Evolutionary conservation across 2,113 vertebrate genomes (phyloP).

Genomic region (Ictalurus punctatus): DNA sequence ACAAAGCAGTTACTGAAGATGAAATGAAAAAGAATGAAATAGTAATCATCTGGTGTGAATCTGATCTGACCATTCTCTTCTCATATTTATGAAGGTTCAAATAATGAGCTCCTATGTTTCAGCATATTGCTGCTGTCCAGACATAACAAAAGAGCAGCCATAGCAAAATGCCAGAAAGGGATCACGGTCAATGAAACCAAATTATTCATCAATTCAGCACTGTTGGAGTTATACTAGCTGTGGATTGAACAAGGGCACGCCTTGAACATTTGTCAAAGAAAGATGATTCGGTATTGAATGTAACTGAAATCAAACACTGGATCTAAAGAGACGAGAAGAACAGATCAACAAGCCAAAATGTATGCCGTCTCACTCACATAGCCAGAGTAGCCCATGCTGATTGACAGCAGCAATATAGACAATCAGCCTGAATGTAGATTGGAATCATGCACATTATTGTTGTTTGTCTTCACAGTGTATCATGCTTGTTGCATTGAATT

Average conservation of each 20-base stretch:
- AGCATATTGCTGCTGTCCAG: conserved; percentile 25
- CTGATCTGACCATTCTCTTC: not conserved
- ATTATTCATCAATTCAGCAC: conserved; percentile 25
- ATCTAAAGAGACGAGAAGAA: not conserved
- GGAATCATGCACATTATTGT: not conserved
- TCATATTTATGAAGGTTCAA: not conserved
- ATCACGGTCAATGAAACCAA: not conserved
- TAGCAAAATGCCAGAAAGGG: conserved; percentile 36
- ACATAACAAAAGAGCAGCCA: conserved; percentile 13
- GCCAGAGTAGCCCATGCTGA: not conserved
- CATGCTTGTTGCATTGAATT: not conserved
- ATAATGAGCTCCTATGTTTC: conserved; percentile 34
- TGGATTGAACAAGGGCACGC: conserved; percentile 36
- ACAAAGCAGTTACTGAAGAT: not conserved
- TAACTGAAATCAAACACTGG: not conserved
- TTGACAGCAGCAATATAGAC: not conserved
- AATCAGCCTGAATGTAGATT: not conserved
- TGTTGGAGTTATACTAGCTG: conserved; percentile 15
- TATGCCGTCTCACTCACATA: not conserved
- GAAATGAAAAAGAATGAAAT: not conserved
- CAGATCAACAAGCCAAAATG: not conserved
- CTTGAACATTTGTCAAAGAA: not conserved
- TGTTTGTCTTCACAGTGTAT: not conserved
- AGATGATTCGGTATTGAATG: not conserved
- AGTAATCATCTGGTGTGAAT: not conserved